Evolutionary conservation across 2,113 vertebrate species (phyloP), one percentile per base, ranked within the genome.

Genomic region (Pterocles burchelli): DNA sequence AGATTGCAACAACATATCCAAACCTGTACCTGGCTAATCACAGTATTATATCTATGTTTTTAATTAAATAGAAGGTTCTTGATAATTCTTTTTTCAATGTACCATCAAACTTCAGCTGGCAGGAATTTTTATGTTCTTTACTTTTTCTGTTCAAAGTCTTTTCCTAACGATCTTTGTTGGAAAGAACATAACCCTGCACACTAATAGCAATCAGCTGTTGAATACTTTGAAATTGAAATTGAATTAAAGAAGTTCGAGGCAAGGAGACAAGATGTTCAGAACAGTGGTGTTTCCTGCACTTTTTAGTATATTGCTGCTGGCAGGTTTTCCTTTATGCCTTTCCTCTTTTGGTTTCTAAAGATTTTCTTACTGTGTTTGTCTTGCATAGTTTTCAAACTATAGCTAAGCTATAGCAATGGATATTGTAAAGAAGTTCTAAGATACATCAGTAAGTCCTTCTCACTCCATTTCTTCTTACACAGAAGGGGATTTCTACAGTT

Each of bases 41-140:
- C 6, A 24, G 7, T 13, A 51, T 51, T 73, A 45, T 49, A 29
- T 68, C 13, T 34, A 33, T 38, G 9, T n/a, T 92, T 73, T 61
- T 55, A 71, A 73, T 51, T 73, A 65, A 73, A 29, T 36, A 24
- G 13, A 63, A 46, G 5, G 2, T 41, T 41, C 4, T 63, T 76
- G 45, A 22, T 21, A 67, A 62, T 38, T 79, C 2, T 28, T 80
- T 57, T 46, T 72, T 41, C 4, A 14, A 13, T 62, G 5, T 34
- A 29, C 0, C 0, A 49, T 36, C 9, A 77, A 71, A 43, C 1
- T 31, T 74, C 57, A 89, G 3, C 22, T 46, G 10, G 38, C 73
- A 76, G 7, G 6, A 66, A 52, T 70, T 51, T 11, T 62, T 43
- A 36, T 17, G 6, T 25, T 58, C 5, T 26, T 71, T 57, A 17